Percentiles rank a stretch among this genome's conserved stretches.
Conservation (phyloP, 1,140 invertebrate species). For the Drosophila rhopaloa region DNA sequence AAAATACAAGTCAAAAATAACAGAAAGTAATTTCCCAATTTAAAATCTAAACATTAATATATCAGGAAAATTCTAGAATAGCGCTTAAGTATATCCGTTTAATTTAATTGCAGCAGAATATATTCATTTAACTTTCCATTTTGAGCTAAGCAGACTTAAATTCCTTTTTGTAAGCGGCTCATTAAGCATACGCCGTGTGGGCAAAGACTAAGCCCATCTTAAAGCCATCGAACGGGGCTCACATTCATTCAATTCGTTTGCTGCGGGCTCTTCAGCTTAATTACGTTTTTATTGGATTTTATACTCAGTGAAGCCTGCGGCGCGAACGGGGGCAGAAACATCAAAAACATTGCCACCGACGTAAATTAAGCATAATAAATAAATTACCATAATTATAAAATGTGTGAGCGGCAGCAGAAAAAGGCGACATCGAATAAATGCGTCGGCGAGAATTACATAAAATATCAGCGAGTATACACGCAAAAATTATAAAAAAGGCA, state of each 20-base stretch:
- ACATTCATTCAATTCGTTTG: constrained; percentile 10
- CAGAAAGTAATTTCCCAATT: no score
- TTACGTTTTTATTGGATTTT: constrained; percentile 50
- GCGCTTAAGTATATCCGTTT: no score
- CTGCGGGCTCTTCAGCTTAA: constrained; percentile 40
- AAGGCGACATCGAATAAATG: constrained; percentile 31
- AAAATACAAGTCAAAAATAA: no score
- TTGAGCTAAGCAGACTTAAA: no score
- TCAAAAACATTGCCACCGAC: constrained; percentile 56
- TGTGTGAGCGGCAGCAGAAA: constrained; percentile 20
- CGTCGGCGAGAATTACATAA: constrained; percentile 35
- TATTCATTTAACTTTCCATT: no score
- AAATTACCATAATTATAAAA: constrained; percentile 77
- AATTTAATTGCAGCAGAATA: no score
- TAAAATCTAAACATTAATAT: no score
- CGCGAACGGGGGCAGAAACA: constrained; percentile 38
- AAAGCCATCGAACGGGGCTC: constrained; percentile 8
- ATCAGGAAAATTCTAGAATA: no score
- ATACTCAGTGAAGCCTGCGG: constrained; percentile 10
- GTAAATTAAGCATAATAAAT: constrained; percentile 75
- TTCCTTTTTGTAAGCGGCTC: no score
- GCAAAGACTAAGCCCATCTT: neutral
- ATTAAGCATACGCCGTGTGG: constrained; percentile 13
- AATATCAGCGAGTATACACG: constrained; percentile 7
- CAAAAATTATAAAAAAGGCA: neutral